Evolutionary conservation across 2,888 invertebrate species (phyloP), one percentile per base, ranked within the genome.

Genomic region (Cyclophora albipunctata): DNA sequence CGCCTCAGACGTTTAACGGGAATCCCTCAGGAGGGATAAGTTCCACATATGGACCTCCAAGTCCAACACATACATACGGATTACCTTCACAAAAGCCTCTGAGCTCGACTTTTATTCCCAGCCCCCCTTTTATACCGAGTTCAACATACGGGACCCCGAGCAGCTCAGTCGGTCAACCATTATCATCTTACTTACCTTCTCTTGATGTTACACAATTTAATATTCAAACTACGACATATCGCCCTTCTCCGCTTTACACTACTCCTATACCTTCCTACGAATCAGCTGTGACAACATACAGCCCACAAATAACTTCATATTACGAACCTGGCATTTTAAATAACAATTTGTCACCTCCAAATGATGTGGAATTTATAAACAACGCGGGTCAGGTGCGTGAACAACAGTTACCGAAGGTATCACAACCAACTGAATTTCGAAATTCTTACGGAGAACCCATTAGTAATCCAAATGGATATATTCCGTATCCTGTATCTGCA

Each of bases 361-460:
- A 58, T 59, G 71, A 80, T 48, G 63, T 74, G 3, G 75, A 81
- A 52, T 57, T 71, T 47, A 61, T 80, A 37, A 69, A 69, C 48
- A 63, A 73, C 50, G 61, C 71, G 45, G 64, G 66, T 55, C 75
- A 78, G 35, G 58, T 67, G 40, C 60, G 54, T 46, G 73, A 81
- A 45, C 71, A 78, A 57, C 72, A 83, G 62, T 62, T 86, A 45
- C 88, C 88, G 4, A 83, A 80, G 64, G 74, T 83, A 6, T 70
- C 79, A 45, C 62, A 69, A 46, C 83, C 84, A 5, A 73, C 75
- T 2, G 72, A 74, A 34, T 87, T 88, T 57, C 83, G 71, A 63
- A 88, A 88, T 65, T 88, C 88, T 7, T 88, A 88, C 54, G 87
- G 88, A 34, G 87, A 87, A 69, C 73, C 78, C 45, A 84, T 88